Evolutionary conservation across 2,888 invertebrate species (phyloP).

Genomic region (Himalopsyche kuldschensis): DNA sequence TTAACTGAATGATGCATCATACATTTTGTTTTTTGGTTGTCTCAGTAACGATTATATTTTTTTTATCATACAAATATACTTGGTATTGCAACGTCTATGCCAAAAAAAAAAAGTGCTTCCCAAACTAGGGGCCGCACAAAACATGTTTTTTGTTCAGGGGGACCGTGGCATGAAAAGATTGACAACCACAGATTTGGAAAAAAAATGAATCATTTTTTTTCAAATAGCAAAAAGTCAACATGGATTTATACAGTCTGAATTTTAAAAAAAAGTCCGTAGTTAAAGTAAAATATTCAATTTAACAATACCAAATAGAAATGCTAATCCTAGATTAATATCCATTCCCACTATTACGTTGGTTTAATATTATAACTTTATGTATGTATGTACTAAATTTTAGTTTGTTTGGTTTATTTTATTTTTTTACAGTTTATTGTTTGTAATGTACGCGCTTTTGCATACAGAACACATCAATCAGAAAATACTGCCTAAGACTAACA

Average conservation of each 20-base stretch:
- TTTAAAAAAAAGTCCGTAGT: background rate
- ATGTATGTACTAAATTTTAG: slow-evolving; percentile 9
- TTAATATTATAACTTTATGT: slow-evolving; percentile 5
- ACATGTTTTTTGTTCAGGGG: no score
- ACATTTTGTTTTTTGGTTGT: no score
- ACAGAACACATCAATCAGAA: slow-evolving; percentile 7
- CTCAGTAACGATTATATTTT: no score
- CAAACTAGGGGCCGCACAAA: no score
- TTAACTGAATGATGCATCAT: no score
- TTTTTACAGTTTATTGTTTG: slow-evolving; percentile 19
- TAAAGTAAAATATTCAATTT: slow-evolving; percentile 19
- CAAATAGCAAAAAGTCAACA: no score
- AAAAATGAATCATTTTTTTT: no score
- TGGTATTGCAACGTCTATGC: no score
- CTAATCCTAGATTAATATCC: slow-evolving; percentile 32
- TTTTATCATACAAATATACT: no score
- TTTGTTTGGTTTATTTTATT: slow-evolving; percentile 14
- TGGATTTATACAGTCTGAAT: background rate
- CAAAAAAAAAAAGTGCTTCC: no score
- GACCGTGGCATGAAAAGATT: no score
- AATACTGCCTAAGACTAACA: slow-evolving; percentile 35
- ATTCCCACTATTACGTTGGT: background rate
- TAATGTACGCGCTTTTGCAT: slow-evolving; percentile 6
- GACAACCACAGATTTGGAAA: no score
- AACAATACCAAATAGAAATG: slow-evolving; percentile 40